Conservation (phyloP, 2,797 vertebrate genomes). For the Erethizon dorsatum region DNA sequence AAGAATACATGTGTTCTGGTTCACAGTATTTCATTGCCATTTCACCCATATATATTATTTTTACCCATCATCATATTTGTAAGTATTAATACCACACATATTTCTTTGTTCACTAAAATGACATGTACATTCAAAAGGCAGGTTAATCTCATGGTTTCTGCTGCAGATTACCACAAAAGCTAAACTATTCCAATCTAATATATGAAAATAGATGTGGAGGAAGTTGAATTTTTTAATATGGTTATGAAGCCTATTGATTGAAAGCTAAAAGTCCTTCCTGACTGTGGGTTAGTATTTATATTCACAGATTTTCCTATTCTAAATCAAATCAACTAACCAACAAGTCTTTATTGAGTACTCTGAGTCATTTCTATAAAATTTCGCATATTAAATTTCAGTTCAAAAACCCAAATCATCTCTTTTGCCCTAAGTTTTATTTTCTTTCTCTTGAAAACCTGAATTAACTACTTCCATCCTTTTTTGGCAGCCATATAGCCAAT, state of each 20-base stretch:
- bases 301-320: constrained; percentile 72
- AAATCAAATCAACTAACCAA: constrained; percentile 80
- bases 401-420: constrained; percentile 74
- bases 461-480: constrained; percentile 78
- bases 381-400: constrained; percentile 81
- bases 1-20: constrained; percentile 49
- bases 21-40: constrained; percentile 42
- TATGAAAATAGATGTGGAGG: constrained; percentile 67
- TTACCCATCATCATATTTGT: constrained; percentile 1
- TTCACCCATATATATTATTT: constrained; percentile 12
- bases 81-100: constrained; percentile 1
- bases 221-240: constrained; percentile 67
- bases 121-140: not conserved
- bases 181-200: constrained; percentile 57
- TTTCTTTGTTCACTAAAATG: constrained; percentile 37
- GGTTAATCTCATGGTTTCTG: constrained; percentile 65
- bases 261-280: constrained; percentile 72
- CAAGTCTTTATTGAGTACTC: constrained; percentile 68
- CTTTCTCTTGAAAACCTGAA: constrained; percentile 74
- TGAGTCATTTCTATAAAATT: constrained; percentile 76
- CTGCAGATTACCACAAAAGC: constrained; percentile 28
- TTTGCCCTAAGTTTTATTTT: constrained; percentile 74
- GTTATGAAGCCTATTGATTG: constrained; percentile 66
- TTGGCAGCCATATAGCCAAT: constrained; percentile 68
- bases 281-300: constrained; percentile 75